Conservation (phyloP, 2,888 invertebrate genomes). For the Argyresthia albistria region DNA sequence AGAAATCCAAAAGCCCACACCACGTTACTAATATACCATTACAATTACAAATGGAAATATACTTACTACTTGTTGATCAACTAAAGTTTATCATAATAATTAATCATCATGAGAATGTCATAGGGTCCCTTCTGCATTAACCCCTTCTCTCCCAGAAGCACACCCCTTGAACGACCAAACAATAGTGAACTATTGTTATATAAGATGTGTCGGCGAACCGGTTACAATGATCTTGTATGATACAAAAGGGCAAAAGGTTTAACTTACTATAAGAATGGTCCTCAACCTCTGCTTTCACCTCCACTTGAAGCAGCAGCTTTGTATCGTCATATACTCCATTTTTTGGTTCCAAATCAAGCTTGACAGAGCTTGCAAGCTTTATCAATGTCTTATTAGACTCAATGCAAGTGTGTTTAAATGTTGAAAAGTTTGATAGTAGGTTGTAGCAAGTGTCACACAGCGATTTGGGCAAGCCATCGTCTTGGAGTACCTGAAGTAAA, state of each 20-base stretch:
- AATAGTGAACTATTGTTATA: no score
- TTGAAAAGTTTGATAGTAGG: constrained; percentile 32
- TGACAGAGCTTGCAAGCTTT: no score
- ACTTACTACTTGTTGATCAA: no score
- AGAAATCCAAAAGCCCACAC: no score
- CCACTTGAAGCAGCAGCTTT: background rate
- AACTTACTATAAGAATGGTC: background rate
- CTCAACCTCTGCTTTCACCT: background rate
- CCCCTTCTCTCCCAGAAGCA: no score
- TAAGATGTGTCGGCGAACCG: no score
- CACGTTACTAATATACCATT: no score
- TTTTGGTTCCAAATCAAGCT: background rate
- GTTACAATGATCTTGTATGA: background rate
- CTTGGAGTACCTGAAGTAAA: constrained; percentile 27
- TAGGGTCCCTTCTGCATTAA: no score
- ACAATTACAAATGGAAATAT: no score
- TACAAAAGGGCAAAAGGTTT: background rate
- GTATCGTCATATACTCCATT: background rate
- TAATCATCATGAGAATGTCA: no score
- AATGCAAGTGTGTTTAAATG: constrained; percentile 52
- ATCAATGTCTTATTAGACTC: constrained; percentile 20
- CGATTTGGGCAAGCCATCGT: constrained; percentile 44
- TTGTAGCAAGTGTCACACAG: constrained; percentile 46
- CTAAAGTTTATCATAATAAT: no score
- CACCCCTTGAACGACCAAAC: no score